Conservation (phyloP, 2,888 invertebrate genomes). For the Petrophora chlorosata region DNA sequence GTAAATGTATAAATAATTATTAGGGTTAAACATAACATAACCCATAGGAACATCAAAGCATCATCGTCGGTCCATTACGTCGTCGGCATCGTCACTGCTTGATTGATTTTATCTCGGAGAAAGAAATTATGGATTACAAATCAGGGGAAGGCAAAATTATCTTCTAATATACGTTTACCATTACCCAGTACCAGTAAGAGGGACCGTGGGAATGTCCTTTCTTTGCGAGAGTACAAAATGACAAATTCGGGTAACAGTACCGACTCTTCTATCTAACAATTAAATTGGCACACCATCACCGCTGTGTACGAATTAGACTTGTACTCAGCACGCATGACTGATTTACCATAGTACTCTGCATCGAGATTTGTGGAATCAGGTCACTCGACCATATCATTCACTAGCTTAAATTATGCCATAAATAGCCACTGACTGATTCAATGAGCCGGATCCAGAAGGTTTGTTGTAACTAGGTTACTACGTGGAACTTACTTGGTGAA, state of each 20-base stretch:
- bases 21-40: too few relatives aligned
- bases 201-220: too few relatives aligned
- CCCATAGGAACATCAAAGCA: too few relatives aligned
- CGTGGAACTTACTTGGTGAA: too few relatives aligned
- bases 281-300: not conserved
- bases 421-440: conserved; percentile 1
- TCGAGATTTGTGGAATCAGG: conserved; percentile 5
- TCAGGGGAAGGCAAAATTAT: too few relatives aligned
- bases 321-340: conserved; percentile 2
- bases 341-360: conserved; percentile 2
- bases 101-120: too few relatives aligned
- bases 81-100: too few relatives aligned
- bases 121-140: too few relatives aligned
- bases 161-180: too few relatives aligned
- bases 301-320: not conserved
- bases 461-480: too few relatives aligned
- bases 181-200: too few relatives aligned
- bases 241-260: not conserved
- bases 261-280: not conserved
- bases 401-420: conserved; percentile 12
- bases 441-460: not conserved
- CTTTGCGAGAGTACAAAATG: not conserved
- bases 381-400: conserved; percentile 3
- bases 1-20: not conserved
- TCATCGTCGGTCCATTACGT: too few relatives aligned